Evolutionary conservation across 2,113 vertebrate genomes (phyloP).

Genomic region (Chamaea fasciata): DNA sequence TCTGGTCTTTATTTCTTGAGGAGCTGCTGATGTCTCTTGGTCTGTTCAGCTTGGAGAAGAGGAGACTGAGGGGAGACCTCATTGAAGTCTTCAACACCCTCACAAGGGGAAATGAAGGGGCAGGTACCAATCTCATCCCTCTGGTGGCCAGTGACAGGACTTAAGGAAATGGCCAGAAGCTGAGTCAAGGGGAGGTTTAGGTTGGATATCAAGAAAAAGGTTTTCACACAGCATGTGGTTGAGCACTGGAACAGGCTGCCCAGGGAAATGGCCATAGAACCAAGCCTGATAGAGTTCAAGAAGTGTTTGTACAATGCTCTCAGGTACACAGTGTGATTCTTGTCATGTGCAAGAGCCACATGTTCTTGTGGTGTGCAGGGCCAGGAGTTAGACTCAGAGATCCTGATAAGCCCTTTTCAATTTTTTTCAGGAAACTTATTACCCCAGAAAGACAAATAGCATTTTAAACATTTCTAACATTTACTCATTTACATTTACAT

Average conservation of each 20-base stretch:
- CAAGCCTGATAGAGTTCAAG: not conserved
- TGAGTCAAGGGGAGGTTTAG: not conserved
- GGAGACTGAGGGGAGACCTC: not conserved
- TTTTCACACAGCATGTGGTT: not conserved
- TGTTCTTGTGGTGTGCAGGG: not conserved
- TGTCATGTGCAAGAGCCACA: not conserved
- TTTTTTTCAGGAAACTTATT: not conserved
- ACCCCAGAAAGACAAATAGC: not conserved
- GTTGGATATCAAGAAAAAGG: not conserved
- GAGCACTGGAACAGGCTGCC: not conserved
- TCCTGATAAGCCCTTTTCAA: not conserved
- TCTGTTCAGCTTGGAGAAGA: not conserved
- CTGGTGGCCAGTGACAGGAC: not conserved
- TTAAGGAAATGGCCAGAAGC: not conserved
- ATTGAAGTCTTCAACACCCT: not conserved
- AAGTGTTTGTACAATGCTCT: not conserved
- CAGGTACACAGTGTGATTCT: not conserved
- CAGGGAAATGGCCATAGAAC: not conserved
- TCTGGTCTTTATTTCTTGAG: not conserved
- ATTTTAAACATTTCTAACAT: not conserved
- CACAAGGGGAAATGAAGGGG: not conserved
- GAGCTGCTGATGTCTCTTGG: too few species aligned
- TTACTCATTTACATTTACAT: not conserved
- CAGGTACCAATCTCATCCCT: not conserved
- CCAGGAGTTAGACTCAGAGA: fast-evolving